Evolutionary conservation across 2,888 invertebrate genomes (phyloP).

Genomic region (Sialis lutaria): DNA sequence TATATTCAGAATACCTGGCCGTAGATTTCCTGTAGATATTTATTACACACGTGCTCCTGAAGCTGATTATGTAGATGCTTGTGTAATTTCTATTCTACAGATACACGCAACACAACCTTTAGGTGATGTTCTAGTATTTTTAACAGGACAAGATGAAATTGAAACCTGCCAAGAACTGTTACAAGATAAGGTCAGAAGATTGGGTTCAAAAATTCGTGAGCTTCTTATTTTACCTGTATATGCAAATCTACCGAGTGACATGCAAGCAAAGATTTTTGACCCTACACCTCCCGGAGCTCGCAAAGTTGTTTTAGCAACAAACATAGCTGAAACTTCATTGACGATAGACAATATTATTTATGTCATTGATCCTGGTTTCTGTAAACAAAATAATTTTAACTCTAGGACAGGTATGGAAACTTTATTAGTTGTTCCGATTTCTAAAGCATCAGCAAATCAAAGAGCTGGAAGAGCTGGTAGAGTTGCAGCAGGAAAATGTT

Average conservation of each 20-base stretch:
- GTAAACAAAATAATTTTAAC: conserved; percentile 97
- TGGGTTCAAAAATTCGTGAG: conserved; percentile 88
- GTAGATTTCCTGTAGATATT: conserved; percentile 93
- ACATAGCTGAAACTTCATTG: conserved; percentile 97
- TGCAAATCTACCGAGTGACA: conserved; percentile 94
- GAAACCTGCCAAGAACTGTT: conserved; percentile 79
- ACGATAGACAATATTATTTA: conserved; percentile 98
- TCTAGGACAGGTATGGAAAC: conserved; percentile 98
- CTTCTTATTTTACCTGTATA: conserved; percentile 89
- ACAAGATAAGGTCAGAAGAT: conserved; percentile 75
- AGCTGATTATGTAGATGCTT: conserved; percentile 96
- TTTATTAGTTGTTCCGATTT: conserved; percentile 94
- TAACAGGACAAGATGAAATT: conserved; percentile 87
- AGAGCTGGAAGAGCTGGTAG: conserved; percentile 90
- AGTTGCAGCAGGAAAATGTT: conserved; percentile 95
- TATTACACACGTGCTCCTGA: conserved; percentile 99
- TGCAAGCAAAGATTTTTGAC: conserved; percentile 98
- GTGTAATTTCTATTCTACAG: conserved; percentile 93
- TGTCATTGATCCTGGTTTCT: conserved; percentile 99
- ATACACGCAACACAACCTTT: conserved; percentile 94
- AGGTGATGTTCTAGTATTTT: conserved; percentile 91
- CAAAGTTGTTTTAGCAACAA: conserved; percentile 94
- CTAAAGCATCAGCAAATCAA: conserved; percentile 95
- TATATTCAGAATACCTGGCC: conserved; percentile 93
- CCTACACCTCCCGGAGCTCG: conserved; percentile 92